Evolutionary conservation across 2,797 vertebrate genomes (phyloP).

Genomic region (Chaenodraco wilsoni): DNA sequence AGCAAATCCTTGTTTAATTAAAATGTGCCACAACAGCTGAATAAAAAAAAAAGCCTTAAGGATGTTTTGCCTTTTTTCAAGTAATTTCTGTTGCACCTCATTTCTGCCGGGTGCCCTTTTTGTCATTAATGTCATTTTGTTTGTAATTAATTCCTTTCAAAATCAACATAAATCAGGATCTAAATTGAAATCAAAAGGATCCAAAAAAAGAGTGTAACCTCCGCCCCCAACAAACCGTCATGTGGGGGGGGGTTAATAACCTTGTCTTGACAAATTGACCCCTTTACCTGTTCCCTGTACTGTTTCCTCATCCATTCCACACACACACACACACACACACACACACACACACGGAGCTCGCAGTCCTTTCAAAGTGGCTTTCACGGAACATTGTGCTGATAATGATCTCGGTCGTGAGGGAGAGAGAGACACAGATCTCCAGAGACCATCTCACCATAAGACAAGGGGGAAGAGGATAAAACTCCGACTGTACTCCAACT

Average conservation of each 20-base stretch:
- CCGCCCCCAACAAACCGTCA: constrained; percentile 14
- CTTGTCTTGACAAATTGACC: constrained; percentile 78
- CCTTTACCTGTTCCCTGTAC: constrained; percentile 72
- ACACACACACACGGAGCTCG: constrained; percentile 75
- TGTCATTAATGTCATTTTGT: constrained; percentile 7
- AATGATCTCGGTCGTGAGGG: constrained; percentile 80
- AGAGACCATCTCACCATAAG: constrained; percentile 83
- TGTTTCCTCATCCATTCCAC: constrained; percentile 48
- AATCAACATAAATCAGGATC: constrained; percentile 24
- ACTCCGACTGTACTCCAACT: constrained; percentile 81
- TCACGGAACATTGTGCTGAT: constrained; percentile 85
- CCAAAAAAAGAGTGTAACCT: constrained; percentile 17
- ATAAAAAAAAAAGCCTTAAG: neutral
- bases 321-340: constrained; percentile 1
- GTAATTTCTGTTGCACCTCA: constrained; percentile 15
- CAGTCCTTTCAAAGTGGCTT: constrained; percentile 84
- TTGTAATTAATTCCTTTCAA: neutral
- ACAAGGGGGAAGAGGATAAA: constrained; percentile 83
- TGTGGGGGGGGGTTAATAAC: constrained; percentile 47
- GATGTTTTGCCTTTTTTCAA: neutral
- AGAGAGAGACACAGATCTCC: constrained; percentile 80
- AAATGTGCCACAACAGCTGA: neutral
- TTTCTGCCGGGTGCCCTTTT: constrained; percentile 6
- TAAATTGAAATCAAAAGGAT: neutral
- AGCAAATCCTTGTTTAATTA: neutral